These are phyloP conservation scores for Steinernema hermaphroditum DNA, from an alignment of 2,888 invertebrate species.

Conservation along the genomic window DNA sequence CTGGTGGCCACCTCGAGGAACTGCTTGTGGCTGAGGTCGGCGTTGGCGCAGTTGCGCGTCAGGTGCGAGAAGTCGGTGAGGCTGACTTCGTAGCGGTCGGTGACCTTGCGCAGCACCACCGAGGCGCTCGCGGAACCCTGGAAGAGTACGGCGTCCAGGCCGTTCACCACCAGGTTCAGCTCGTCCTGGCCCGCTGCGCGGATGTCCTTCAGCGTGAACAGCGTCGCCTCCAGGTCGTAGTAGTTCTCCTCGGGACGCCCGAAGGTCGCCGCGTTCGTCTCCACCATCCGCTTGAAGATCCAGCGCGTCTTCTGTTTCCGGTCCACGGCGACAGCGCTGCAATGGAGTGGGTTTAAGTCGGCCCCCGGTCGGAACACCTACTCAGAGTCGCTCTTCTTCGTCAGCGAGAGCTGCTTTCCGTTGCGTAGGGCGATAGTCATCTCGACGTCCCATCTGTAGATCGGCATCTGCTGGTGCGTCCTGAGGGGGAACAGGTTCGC, in stretches of 20 bases:
- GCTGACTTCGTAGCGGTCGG: background rate
- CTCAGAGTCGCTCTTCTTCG: conserved; percentile 20
- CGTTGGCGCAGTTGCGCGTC: background rate
- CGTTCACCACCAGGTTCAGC: background rate
- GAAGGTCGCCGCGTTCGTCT: background rate
- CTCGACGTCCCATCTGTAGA: conserved; percentile 16
- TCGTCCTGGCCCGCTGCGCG: background rate
- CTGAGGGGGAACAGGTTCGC: background rate
- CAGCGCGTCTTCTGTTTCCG: background rate
- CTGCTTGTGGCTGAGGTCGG: conserved; percentile 11
- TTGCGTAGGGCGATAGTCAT: background rate
- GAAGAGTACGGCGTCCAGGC: background rate
- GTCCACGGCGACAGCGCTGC: conserved; percentile 10
- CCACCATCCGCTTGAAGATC: background rate
- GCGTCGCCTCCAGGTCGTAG: conserved; percentile 22
- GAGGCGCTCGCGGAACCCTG: background rate
- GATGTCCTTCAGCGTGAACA: conserved; percentile 22
- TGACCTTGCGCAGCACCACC: background rate
- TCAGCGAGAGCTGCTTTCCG: background rate
- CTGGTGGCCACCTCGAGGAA: conserved; percentile 1
- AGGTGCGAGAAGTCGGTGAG: conserved; percentile 4
- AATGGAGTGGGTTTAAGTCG: background rate
- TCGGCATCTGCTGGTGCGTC: background rate
- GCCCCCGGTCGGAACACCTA: background rate
- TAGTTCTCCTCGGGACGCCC: background rate